These are phyloP conservation scores for Saturnia pavonia DNA, from an alignment of 2,888 invertebrate genomes.

Conservation along the genomic window DNA sequence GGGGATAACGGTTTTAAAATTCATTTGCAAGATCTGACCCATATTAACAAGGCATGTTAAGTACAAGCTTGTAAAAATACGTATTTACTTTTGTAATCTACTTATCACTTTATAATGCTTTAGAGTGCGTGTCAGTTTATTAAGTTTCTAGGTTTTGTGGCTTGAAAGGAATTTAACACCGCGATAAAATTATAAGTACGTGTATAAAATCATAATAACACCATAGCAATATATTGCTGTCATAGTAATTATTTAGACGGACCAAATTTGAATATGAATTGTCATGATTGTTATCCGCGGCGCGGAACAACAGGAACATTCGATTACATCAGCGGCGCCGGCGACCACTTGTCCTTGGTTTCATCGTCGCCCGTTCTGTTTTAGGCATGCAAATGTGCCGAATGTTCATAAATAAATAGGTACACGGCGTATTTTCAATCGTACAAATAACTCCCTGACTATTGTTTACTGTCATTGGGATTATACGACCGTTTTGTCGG, in stretches of 20 bases:
- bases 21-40: too few species aligned
- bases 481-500: slow-evolving; percentile 55
- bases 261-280: slow-evolving; percentile 66
- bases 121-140: neutral
- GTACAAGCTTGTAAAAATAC: too few species aligned
- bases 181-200: slow-evolving; percentile 7
- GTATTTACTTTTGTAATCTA: neutral
- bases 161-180: neutral
- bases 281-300: slow-evolving; percentile 53
- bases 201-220: slow-evolving; percentile 13
- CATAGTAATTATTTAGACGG: slow-evolving; percentile 56
- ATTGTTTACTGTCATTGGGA: slow-evolving; percentile 76
- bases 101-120: neutral
- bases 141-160: neutral
- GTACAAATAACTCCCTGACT: slow-evolving; percentile 72
- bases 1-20: too few species aligned
- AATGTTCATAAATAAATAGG: slow-evolving; percentile 57
- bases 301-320: slow-evolving; percentile 45
- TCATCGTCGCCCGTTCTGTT: slow-evolving; percentile 50
- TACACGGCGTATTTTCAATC: slow-evolving; percentile 51
- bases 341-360: slow-evolving; percentile 53
- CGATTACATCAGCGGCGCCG: slow-evolving; percentile 73
- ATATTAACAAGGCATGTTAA: too few species aligned
- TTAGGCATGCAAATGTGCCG: slow-evolving; percentile 75
- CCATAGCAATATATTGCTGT: slow-evolving; percentile 54